Base-by-base conservation (phyloP, 2,113 vertebrate species). In the Regulus satrapa region DNA sequence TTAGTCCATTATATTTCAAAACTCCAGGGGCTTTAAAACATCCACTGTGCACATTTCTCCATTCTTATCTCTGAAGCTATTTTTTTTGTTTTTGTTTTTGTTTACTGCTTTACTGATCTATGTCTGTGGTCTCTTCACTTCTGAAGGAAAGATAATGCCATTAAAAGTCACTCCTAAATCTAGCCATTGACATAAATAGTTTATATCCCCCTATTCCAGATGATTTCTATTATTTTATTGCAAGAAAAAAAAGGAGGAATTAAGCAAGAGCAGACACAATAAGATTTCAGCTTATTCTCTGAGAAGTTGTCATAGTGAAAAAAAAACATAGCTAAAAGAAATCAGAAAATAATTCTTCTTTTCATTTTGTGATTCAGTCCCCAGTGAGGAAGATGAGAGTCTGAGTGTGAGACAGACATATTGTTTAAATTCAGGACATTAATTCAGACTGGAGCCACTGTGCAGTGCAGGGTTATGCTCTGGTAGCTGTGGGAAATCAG, bases 281-380 rank as follows among this genome's bases (percentile, higher is more conserved):
- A 71, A 81, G 56, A 64, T 59, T 84, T 84, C 61, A 77, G 52
- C 36, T 71, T 83, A 55, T 73, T 92, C 84, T 77, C 77, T 89
- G n/a, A 62, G 45, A 81, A 74, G 73, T 97, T 95, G 75, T 73
- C 72, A 66, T 74, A 80, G 71, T 48, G 48, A 90, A 89, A 91
- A 85, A 63, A 69, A 95, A 95, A 94, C 71, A 75, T 29, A 64
- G 41, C 28, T 55, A 20, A 52, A 74, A 82, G 80, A 75, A 89
- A 73, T 62, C 55, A 76, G 62, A 82, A 96, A 55, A 41, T 7
- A 73, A 12, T 48, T 34, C 21, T 71, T 62, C n/a, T 76, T 38
- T 66, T 58, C 17, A 10, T 67, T 73, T 91, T 79, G 80, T 66
- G 73, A 77, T 87, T 64, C 48, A 52, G 36, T 89, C 48, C 36